These are phyloP conservation scores for Prionailurus viverrinus DNA, from an alignment of 2,113 vertebrate genomes.

Conservation along the genomic window DNA sequence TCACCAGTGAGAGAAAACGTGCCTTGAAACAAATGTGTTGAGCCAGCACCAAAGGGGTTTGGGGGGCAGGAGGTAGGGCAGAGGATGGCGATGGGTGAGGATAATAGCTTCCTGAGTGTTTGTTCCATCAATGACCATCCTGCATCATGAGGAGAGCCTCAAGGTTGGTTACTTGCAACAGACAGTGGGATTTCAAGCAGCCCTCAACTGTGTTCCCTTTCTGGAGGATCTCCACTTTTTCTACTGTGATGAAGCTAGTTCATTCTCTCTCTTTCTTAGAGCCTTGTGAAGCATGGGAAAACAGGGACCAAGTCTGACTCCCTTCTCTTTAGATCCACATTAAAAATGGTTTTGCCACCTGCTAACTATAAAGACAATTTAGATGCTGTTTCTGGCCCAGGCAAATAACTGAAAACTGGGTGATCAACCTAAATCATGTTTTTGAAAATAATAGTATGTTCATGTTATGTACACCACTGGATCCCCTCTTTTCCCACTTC, in stretches of 20 bases:
- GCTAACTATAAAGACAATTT: not conserved
- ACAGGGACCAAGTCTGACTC: not conserved
- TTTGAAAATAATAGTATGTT: not conserved
- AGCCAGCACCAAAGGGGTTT: constrained; percentile 63
- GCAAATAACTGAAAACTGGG: not conserved
- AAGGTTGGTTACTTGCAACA: not conserved
- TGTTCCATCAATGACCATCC: fast-evolving
- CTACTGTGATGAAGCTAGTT: not conserved
- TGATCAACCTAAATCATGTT: not conserved
- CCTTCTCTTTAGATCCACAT: not conserved
- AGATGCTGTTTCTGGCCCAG: not conserved
- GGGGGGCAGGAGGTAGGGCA: too few relatives aligned
- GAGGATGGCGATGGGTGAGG: not conserved
- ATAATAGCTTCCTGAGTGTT: fast-evolving
- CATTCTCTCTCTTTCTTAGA: not conserved
- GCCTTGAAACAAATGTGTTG: constrained; percentile 43
- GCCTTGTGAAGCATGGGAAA: not conserved
- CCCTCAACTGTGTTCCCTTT: fast-evolving
- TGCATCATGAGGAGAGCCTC: not conserved
- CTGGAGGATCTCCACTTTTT: not conserved
- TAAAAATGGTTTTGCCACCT: not conserved
- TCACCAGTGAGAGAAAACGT: constrained; percentile 48
- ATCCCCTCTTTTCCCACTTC: not conserved
- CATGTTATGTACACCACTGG: fast-evolving
- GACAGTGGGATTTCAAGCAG: not conserved